Evolutionary conservation across 1,140 invertebrate genomes (phyloP), one percentile per base, ranked within the genome.

Genomic region (Zaprionus gabonicus): DNA sequence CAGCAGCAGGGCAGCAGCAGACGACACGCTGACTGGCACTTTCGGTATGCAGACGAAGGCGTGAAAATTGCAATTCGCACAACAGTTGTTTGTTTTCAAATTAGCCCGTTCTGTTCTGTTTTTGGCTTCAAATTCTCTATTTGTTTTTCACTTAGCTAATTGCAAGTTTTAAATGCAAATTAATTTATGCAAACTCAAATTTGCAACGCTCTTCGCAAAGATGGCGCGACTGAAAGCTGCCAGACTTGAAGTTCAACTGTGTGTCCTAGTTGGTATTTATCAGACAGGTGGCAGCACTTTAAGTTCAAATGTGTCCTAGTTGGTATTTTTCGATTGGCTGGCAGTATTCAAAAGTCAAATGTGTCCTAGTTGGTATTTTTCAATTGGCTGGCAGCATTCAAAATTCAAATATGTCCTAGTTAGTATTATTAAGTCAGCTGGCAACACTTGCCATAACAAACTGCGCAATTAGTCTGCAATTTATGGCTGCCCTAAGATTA

Each of bases 41-140:
- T 46, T 59, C 49, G 74, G 70, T 49, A 76, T 76, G 74, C 62
- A 72, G 74, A 57, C 62, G 56, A 64, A 58, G 53, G 58, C 55
- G 63, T 72, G 63, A 56, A 87, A 81, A 87, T 87, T 78, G 71
- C 85, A 53, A 87, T 86, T 80, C 68, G 58, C 63, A 86, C 57
- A 57, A 60, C 72, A 74, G 10, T 62, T 78, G 62, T 71, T 73
- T 70, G 76, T 64, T 82, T 82, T 70, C 46, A 51, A 75, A 57
- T 49, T 15, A 25, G 20, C n/a, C 44, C 53, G 20, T 36, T 34
- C 58, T 62, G n/a, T 34, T 28, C 28, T 63, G 49, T 62, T 44
- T 27, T 31, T 12, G 15, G 12, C 34, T 66, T 31, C 38, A 44
- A 63, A 20, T 31, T 60, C n/a, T 63, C 28, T 15, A 36, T 53